Evolutionary conservation across 2,888 invertebrate genomes (phyloP).

Genomic region (Salticus scenicus): DNA sequence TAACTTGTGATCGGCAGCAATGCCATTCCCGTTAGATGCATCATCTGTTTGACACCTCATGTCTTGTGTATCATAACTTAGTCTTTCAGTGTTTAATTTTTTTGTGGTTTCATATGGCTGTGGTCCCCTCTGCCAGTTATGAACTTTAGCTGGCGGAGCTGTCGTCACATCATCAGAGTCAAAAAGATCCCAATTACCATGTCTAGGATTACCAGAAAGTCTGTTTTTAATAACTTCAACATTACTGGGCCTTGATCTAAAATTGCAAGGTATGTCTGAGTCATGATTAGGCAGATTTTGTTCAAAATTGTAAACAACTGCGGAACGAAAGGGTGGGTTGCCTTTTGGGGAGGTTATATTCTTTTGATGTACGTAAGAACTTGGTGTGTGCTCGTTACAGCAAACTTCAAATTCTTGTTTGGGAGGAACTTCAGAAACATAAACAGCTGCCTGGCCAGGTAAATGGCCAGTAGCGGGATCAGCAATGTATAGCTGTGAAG

Average conservation of each 20-base stretch:
- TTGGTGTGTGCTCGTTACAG: slow-evolving; percentile 45
- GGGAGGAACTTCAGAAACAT: slow-evolving; percentile 56
- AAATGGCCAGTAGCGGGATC: slow-evolving; percentile 42
- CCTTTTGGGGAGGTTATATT: slow-evolving; percentile 22
- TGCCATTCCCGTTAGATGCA: slow-evolving; percentile 52
- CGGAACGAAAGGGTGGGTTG: slow-evolving; percentile 34
- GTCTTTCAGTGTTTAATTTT: slow-evolving; percentile 17
- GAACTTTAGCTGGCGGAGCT: slow-evolving; percentile 52
- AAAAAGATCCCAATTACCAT: slow-evolving; percentile 51
- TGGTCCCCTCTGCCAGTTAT: slow-evolving; percentile 46
- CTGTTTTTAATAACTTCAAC: slow-evolving; percentile 58
- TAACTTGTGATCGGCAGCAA: not conserved
- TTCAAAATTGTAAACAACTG: slow-evolving; percentile 47
- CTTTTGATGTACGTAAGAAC: slow-evolving; percentile 40
- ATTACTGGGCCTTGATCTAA: slow-evolving; percentile 44
- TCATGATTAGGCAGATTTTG: slow-evolving; percentile 26
- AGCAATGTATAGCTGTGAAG: slow-evolving; percentile 51
- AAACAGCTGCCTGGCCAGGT: slow-evolving; percentile 58
- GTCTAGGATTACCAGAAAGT: slow-evolving; percentile 46
- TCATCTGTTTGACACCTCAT: slow-evolving; percentile 42
- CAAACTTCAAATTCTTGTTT: slow-evolving; percentile 55
- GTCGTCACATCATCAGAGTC: slow-evolving; percentile 48
- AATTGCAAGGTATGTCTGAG: slow-evolving; percentile 26
- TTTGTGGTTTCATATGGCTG: slow-evolving; percentile 31
- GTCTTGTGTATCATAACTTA: not conserved